Base-by-base conservation (phyloP, 2,888 invertebrate species). In the Trichogramma dendrolimi region DNA sequence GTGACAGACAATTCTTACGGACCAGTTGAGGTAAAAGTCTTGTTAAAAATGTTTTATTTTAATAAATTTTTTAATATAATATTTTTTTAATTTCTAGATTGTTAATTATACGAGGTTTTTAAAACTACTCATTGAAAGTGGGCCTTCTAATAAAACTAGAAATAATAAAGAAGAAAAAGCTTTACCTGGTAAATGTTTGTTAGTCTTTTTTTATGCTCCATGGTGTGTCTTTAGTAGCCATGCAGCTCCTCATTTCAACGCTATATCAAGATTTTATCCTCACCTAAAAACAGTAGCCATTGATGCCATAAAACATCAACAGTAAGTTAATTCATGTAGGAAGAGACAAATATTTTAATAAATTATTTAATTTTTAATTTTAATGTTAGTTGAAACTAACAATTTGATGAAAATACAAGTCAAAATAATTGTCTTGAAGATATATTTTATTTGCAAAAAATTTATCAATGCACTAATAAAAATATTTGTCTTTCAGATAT, bases 221-320 rank as follows among this genome's bases (percentile, higher is more conserved):
- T 90, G 90, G 75, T 97, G 97, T 73, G 89, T 92, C 2, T 96
- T 95, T 72, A 94, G 95, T 72, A 91, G 92, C 14, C 86, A 89
- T 75, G 91, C 94, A 6, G 96, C 95, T 1, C 93, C 93, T 5
- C 87, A 93, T 75, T 94, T 89, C 73, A 97, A 97, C 82, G 92
- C 95, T 0, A 78, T 97, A 40, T 91, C 95, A 1, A 83, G 92
- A 72, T 87, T 90, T 4, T 97, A 92, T 80, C 93, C 94, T 1
- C 87, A 88, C 70, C 83, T 98, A 1, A 90, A 90, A 80, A 86
- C 95, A 78, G 89, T 94, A 7, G 96, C 92, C 4, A 86, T 97
- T 14, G 95, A 98, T 82, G 94, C 95, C 2, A 84, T 91, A 70
- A 87, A 87, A 74, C 87, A 90, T 72, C 88, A 89, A 73, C 86